phyloP scores from a whole-genome alignment of 30 jellyfish, hydroid and myxozoan species.

The Aurelia aurita complex sp. Pacific region DNA sequence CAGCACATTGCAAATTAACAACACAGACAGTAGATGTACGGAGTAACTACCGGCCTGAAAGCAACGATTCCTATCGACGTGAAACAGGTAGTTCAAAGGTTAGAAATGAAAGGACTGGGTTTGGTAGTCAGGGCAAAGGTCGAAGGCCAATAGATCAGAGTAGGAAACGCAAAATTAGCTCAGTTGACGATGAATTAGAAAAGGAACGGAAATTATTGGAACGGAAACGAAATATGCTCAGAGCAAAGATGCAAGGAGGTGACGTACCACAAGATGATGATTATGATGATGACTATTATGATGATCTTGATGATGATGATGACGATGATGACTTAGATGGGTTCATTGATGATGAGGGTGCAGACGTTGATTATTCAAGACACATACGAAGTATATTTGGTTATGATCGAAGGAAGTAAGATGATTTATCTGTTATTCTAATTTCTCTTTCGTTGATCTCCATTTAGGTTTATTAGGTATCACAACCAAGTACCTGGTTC shows the following conservation, averaged over 20 bases:
- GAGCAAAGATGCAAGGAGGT: constrained; percentile 63
- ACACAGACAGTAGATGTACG: constrained; percentile 32
- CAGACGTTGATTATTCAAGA: constrained; percentile 65
- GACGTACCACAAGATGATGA: constrained; percentile 23
- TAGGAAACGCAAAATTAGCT: constrained; percentile 16
- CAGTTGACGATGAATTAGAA: constrained; percentile 84
- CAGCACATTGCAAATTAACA: constrained; percentile 1
- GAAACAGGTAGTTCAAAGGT: background rate
- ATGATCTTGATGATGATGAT: constrained; percentile 54
- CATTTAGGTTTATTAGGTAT: no score
- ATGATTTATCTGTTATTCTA: background rate
- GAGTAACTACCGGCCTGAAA: constrained; percentile 6
- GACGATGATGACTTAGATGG: constrained; percentile 80
- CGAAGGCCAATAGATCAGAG: background rate
- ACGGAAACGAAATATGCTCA: constrained; percentile 63
- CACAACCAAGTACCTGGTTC: no score
- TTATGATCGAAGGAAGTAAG: constrained; percentile 86
- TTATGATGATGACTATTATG: constrained; percentile 54
- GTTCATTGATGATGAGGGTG: constrained; percentile 88
- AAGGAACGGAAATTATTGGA: constrained; percentile 70
- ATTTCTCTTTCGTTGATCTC: no score
- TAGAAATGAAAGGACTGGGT: background rate
- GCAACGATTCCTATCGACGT: background rate
- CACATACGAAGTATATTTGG: constrained; percentile 85
- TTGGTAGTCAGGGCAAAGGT: background rate